Conservation (phyloP, 2,888 invertebrate genomes). For the Phaonia tiefii region DNA sequence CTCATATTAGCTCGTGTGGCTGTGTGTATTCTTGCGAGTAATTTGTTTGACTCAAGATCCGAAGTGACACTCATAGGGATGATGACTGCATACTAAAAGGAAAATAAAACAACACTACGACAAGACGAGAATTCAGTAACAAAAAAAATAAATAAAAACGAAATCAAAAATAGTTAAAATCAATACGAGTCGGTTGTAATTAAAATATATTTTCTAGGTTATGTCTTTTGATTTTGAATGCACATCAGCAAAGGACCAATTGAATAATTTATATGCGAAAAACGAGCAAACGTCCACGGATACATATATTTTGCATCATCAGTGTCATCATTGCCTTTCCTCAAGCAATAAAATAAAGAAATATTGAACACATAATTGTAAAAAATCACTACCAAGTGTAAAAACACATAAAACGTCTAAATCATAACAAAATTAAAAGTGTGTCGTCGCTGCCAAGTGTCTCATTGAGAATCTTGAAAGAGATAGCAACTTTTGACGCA, state of each 20-base stretch:
- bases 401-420: constrained; percentile 2
- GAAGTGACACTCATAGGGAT: constrained; percentile 31
- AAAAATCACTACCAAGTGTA: not conserved
- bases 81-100: not conserved
- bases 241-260: constrained; percentile 14
- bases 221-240: constrained; percentile 12
- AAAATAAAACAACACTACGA: too few species aligned
- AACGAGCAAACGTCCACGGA: not conserved
- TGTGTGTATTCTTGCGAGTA: not conserved
- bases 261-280: not conserved
- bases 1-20: too few species aligned
- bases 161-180: too few species aligned
- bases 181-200: constrained; percentile 23
- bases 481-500: constrained; percentile 14
- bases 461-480: not conserved
- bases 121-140: constrained; percentile 30
- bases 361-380: not conserved
- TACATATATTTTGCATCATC: constrained; percentile 28
- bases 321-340: not conserved
- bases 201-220: constrained; percentile 33
- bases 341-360: constrained; percentile 14
- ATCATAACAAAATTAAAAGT: not conserved
- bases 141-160: not conserved
- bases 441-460: not conserved
- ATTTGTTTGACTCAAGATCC: constrained; percentile 38